Evolutionary conservation across 1,140 invertebrate genomes (phyloP).

Genomic region (Eriocheir sinensis): DNA sequence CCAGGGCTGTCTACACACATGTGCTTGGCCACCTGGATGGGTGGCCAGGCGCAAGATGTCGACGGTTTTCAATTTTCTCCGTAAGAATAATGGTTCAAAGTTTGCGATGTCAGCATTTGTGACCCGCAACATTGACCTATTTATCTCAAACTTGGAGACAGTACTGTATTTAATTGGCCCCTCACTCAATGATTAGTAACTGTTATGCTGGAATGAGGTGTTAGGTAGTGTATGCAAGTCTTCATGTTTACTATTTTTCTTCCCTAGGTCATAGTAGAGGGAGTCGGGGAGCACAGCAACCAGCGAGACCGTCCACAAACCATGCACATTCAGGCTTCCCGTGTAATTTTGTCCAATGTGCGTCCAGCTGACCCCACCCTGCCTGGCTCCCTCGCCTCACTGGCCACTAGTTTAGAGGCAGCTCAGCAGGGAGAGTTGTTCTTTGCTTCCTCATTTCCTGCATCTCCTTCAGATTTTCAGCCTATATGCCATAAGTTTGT

Average conservation of each 20-base stretch:
- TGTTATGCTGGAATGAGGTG: too few relatives aligned
- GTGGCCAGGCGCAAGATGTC: too few relatives aligned
- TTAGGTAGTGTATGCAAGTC: too few relatives aligned
- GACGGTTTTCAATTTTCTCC: too few relatives aligned
- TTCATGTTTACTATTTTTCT: not conserved
- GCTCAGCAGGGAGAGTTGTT: slow-evolving; percentile 85
- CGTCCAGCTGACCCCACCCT: slow-evolving; percentile 77
- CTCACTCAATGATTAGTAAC: too few relatives aligned
- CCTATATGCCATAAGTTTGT: slow-evolving; percentile 89
- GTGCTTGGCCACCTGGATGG: too few relatives aligned
- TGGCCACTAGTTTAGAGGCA: slow-evolving; percentile 87
- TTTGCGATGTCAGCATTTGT: too few relatives aligned
- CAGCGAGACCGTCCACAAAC: slow-evolving; percentile 91
- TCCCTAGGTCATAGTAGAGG: slow-evolving; percentile 46
- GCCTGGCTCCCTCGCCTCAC: slow-evolving; percentile 87
- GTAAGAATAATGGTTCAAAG: too few relatives aligned
- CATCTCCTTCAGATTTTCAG: slow-evolving; percentile 85
- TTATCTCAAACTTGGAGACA: too few relatives aligned
- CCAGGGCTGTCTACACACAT: too few relatives aligned
- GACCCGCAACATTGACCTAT: too few relatives aligned
- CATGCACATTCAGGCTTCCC: slow-evolving; percentile 91
- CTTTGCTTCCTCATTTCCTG: slow-evolving; percentile 88
- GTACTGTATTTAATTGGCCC: too few relatives aligned
- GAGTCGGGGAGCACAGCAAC: slow-evolving; percentile 81
- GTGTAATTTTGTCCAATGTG: slow-evolving; percentile 89